Conservation (phyloP, 2,797 vertebrate species). For the Lacerta bilineata region DNA sequence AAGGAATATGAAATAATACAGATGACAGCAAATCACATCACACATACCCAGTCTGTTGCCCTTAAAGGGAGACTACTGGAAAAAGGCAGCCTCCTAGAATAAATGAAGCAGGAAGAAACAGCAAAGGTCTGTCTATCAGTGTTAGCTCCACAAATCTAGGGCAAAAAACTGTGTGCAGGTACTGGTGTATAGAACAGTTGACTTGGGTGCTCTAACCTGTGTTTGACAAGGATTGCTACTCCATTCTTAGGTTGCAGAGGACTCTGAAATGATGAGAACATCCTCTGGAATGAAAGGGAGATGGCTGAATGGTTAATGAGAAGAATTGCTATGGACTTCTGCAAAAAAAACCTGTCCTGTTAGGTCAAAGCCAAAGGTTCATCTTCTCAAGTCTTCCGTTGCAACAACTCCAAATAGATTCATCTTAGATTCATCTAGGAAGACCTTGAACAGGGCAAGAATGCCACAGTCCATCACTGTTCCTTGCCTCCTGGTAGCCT, state of each 20-base stretch:
- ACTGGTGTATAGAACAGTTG: neutral
- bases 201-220: neutral
- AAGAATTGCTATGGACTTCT: neutral
- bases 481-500: too few species aligned
- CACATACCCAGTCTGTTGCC: neutral
- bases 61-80: slow-evolving; percentile 18
- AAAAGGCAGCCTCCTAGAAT: neutral
- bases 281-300: neutral
- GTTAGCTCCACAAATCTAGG: neutral
- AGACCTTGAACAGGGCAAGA: neutral
- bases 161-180: neutral
- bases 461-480: neutral
- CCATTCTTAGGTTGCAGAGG: neutral
- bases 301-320: neutral
- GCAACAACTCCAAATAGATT: too few species aligned
- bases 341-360: neutral
- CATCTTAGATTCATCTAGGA: neutral
- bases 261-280: neutral
- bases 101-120: neutral
- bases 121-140: neutral
- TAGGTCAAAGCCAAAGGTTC: neutral
- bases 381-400: neutral
- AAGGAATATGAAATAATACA: slow-evolving; percentile 21
- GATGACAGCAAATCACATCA: slow-evolving; percentile 29
- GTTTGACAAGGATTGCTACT: slow-evolving; percentile 19